phyloP scores from a whole-genome alignment of 2,888 invertebrate species.

The Microdon myrmicae region DNA sequence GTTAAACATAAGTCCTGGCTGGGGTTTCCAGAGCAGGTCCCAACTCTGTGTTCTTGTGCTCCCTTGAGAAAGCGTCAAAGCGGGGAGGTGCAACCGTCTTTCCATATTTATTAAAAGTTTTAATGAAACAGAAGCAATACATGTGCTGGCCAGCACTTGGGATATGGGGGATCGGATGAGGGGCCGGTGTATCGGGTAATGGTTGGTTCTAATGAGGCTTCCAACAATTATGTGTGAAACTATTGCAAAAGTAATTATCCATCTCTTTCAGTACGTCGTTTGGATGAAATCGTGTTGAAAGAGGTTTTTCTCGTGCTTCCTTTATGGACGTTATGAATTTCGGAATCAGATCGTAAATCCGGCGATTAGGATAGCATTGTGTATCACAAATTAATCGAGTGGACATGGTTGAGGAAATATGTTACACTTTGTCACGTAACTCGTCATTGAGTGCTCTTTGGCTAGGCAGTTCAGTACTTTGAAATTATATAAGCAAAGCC shows the following conservation, averaged over 20 bases:
- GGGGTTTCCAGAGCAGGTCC: too few relatives aligned
- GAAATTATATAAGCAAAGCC: too few relatives aligned
- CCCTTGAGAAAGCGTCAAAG: conserved; percentile 23
- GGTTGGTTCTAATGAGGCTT: conserved; percentile 31
- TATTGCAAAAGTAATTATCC: conserved; percentile 29
- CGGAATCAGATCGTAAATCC: conserved; percentile 22
- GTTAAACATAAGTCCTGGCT: conserved; percentile 8
- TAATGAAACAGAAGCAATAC: conserved; percentile 37
- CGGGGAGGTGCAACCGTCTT: conserved; percentile 28
- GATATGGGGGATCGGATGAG: neutral
- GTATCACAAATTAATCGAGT: conserved; percentile 22
- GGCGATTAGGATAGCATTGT: conserved; percentile 26
- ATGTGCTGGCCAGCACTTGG: conserved; percentile 9
- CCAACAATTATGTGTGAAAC: conserved; percentile 25
- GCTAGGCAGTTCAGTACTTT: too few relatives aligned
- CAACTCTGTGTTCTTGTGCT: too few relatives aligned
- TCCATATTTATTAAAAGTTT: conserved; percentile 39
- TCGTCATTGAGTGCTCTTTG: too few relatives aligned
- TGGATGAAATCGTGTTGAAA: conserved; percentile 1
- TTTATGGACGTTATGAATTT: conserved; percentile 10
- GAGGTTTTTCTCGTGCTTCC: conserved; percentile 1
- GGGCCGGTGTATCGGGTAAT: conserved; percentile 21
- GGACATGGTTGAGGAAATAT: conserved; percentile 16
- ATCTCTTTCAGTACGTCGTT: conserved; percentile 13
- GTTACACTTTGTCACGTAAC: too few relatives aligned